Percentiles rank a stretch among this genome's conserved stretches.
These are phyloP conservation scores for Heterochromis multidens DNA, from an alignment of 2,113 vertebrate species.

Conservation along the genomic window DNA sequence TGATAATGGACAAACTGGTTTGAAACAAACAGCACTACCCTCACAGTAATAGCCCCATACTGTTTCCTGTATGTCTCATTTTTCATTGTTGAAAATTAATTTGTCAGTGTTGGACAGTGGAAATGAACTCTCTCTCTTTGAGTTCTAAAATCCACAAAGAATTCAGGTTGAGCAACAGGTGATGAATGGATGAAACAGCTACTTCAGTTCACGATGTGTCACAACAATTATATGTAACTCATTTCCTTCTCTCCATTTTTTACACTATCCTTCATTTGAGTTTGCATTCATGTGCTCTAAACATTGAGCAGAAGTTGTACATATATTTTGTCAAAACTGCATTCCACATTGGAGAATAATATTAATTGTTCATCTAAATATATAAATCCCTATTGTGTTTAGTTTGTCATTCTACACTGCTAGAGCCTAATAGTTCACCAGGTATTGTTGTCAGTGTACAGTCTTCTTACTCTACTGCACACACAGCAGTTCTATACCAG, in stretches of 20 bases:
- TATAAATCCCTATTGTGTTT: background rate
- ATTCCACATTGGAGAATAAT: background rate
- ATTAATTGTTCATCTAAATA: background rate
- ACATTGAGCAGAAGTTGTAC: background rate
- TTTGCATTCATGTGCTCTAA: too few relatives aligned
- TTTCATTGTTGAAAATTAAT: background rate
- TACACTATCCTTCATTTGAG: background rate
- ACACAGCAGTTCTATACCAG: too few relatives aligned
- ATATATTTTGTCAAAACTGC: background rate
- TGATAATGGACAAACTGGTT: background rate
- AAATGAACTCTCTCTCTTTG: background rate
- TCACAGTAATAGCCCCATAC: accelerated
- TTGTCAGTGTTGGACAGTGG: background rate
- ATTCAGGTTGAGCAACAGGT: background rate
- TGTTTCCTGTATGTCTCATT: background rate
- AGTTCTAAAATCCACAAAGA: background rate
- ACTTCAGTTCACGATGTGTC: background rate
- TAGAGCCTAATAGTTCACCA: background rate
- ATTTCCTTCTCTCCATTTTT: background rate
- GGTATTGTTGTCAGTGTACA: background rate
- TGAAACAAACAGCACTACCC: background rate
- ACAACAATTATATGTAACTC: background rate
- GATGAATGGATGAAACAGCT: background rate
- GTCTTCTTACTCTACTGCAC: too few relatives aligned
- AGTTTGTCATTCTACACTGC: background rate